phyloP scores from a whole-genome alignment of 2,888 invertebrate species.

The Mesoligia furuncula region DNA sequence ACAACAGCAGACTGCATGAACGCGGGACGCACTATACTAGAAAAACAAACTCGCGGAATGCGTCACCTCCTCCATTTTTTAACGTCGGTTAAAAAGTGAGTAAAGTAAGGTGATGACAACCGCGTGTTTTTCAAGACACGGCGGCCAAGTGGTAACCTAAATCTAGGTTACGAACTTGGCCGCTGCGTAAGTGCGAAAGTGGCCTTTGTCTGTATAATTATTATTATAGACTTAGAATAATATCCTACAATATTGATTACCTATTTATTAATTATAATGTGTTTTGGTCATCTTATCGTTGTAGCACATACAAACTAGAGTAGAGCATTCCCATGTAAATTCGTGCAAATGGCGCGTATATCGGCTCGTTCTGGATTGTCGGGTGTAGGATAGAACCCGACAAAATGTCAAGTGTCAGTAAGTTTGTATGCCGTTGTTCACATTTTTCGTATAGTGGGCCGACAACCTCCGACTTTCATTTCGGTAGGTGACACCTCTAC shows the following conservation, averaged over 20 bases:
- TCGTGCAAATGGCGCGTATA: background rate
- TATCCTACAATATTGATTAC: background rate
- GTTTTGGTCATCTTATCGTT: background rate
- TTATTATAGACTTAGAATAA: conserved; percentile 10
- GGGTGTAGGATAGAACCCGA: background rate
- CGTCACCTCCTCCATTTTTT: background rate
- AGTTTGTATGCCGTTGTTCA: background rate
- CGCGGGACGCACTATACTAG: background rate
- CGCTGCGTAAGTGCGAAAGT: conserved; percentile 1
- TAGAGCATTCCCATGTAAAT: background rate
- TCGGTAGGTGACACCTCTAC: too few species aligned
- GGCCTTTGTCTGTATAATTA: background rate
- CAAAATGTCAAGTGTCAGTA: background rate
- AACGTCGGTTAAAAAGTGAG: background rate
- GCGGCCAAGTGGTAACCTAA: background rate
- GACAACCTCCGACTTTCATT: background rate
- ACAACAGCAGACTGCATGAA: background rate
- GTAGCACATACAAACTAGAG: background rate
- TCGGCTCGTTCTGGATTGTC: background rate
- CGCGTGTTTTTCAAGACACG: background rate
- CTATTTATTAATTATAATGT: conserved; percentile 6
- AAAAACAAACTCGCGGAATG: background rate
- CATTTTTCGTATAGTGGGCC: background rate
- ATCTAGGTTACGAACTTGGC: background rate
- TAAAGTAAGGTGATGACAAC: background rate